A percentile compares a stretch with the other conserved stretches of the same genome.
Conservation (phyloP, 1,140 invertebrate species). For the Anoplophora glabripennis region DNA sequence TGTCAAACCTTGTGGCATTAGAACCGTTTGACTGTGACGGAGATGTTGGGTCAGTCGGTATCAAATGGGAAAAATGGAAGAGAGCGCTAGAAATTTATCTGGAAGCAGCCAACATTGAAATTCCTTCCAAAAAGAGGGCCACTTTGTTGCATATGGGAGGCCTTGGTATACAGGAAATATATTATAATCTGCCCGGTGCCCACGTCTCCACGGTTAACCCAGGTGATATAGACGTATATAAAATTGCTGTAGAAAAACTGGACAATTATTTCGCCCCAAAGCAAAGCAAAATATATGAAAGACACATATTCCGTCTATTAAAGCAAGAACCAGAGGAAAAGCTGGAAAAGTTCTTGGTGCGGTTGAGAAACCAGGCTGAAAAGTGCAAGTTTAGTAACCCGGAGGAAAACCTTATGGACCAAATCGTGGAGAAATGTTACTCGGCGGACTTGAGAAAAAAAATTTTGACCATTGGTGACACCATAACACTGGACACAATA, state of each 20-base stretch:
- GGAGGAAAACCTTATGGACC: conserved; percentile 3
- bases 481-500: too few relatives aligned
- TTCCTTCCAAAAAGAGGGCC: not conserved
- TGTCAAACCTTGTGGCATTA: too few relatives aligned
- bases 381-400: conserved; percentile 6
- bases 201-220: not conserved
- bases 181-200: too few relatives aligned
- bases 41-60: not conserved
- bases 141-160: not conserved
- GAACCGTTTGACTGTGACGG: not conserved
- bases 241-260: not conserved
- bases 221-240: not conserved
- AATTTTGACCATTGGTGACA: conserved; percentile 11
- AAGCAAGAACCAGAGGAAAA: too few relatives aligned
- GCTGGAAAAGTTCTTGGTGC: too few relatives aligned
- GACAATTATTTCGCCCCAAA: not conserved
- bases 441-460: conserved; percentile 14
- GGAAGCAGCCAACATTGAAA: not conserved
- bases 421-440: conserved; percentile 20
- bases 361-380: too few relatives aligned
- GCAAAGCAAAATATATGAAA: too few relatives aligned
- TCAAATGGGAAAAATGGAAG: too few relatives aligned
- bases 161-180: too few relatives aligned
- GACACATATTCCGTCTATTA: too few relatives aligned
- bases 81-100: too few relatives aligned